Base-by-base conservation (phyloP, 2,113 vertebrate species). In the Indicator maculatus region DNA sequence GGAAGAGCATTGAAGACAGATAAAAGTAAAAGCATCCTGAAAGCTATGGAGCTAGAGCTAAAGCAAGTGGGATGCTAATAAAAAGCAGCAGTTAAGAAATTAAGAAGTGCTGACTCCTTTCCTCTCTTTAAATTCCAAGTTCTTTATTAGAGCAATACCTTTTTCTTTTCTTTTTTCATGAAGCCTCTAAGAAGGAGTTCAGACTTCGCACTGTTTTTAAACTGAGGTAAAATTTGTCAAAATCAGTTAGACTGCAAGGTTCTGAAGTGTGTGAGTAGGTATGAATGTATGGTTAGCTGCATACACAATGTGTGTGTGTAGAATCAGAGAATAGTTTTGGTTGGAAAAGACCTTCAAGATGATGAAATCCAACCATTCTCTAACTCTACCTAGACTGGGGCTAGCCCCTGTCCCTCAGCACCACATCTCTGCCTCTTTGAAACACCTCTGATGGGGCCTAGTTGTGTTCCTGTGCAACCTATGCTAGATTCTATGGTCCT, bases 1-100 rank as follows among this genome's bases (percentile, higher is more conserved):
- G 86, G 75, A 65, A 72, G 33, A 83, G 36, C 41, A 9, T 16
- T 75, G 74, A 55, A 56, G 53, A 31, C 9, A 7, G n/a, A 24
- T 67, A 45, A 53, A 53, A 79, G 38, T 21, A 52, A 64, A 60
- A 79, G 30, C 41, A 52, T 71, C 87, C 47, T 84, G 53, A 63
- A 81, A 81, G 31, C 73, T 75, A 2, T 11, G n/a, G 72, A 79
- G 14, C n/a, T 79, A 12, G 23, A 75, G 24, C 65, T 92, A 31
- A 92, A 64, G 3, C 38, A 67, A 78, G 74, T 33, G 36, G 79
- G 82, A 33, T 75, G 58, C 30, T 86, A 69, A 73, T 53, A 59
- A 75, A 86, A 56, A 81, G 65, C 83, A 83, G 67, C 69, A 83
- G 89, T 81, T 90, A 41, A 86, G 81, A 85, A 95, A 83, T 71